Evolutionary conservation across 2,888 invertebrate genomes (phyloP).

Genomic region (Drosophila falleni): DNA sequence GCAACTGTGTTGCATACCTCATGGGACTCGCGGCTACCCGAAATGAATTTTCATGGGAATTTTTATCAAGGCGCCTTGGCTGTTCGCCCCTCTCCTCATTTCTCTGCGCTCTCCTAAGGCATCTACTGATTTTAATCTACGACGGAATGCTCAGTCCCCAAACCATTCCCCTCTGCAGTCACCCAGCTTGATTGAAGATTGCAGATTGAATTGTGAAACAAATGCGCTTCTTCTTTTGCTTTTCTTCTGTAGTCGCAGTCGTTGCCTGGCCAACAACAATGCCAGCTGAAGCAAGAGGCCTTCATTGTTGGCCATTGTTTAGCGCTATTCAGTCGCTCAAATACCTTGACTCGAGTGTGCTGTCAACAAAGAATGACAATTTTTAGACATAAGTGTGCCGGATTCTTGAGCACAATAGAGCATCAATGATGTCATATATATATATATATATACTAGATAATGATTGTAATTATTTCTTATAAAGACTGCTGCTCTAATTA

Average conservation of each 20-base stretch:
- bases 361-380: conserved; percentile 13
- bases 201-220: conserved; percentile 62
- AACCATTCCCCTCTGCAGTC: background rate
- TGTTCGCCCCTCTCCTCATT: background rate
- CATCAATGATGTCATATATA: conserved; percentile 49
- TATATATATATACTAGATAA: conserved; percentile 1
- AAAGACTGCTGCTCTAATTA: conserved; percentile 4
- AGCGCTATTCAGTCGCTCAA: conserved; percentile 35
- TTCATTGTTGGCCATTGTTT: conserved; percentile 56
- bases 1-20: conserved; percentile 50
- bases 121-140: conserved; percentile 48
- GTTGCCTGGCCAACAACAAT: conserved; percentile 29
- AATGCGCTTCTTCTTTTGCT: conserved; percentile 38
- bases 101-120: background rate
- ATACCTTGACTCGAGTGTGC: conserved; percentile 30
- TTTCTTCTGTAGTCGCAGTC: background rate
- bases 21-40: conserved; percentile 31
- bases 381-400: conserved; percentile 29
- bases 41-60: conserved; percentile 63
- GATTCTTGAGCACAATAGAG: conserved; percentile 37
- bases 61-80: conserved; percentile 38
- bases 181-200: conserved; percentile 55
- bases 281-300: conserved; percentile 20
- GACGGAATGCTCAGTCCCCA: conserved; percentile 1
- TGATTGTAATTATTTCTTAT: background rate